These are phyloP conservation scores for Pycnomerus fuliginosus DNA, from an alignment of 2,888 invertebrate genomes.

Conservation along the genomic window DNA sequence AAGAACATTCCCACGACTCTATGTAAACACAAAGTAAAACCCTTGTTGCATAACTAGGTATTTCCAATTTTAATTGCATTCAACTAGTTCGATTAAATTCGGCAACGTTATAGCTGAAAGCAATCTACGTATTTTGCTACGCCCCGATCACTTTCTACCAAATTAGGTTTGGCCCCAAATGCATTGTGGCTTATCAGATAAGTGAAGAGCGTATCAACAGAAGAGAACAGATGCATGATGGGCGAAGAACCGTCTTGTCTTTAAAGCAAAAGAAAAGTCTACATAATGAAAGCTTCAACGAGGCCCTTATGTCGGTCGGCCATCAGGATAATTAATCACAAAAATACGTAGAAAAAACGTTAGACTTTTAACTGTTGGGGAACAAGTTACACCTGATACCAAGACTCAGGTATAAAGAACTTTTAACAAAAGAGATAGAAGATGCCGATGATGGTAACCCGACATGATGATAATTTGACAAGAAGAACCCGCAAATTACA, in stretches of 20 bases:
- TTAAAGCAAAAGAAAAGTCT: conserved; percentile 13
- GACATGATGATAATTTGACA: conserved; percentile 41
- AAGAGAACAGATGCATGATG: conserved; percentile 20
- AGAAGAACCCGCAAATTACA: conserved; percentile 41
- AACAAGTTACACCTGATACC: conserved; percentile 21
- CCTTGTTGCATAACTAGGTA: no score
- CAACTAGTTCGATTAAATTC: no score
- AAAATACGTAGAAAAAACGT: conserved; percentile 10
- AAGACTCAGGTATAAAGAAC: conserved; percentile 18
- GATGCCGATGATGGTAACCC: not conserved
- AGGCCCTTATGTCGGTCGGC: conserved; percentile 13
- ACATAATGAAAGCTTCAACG: conserved; percentile 14
- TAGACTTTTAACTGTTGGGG: conserved; percentile 3
- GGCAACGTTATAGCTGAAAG: no score
- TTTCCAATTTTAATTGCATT: no score
- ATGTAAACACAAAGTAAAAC: conserved; percentile 9
- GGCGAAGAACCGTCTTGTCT: conserved; percentile 18
- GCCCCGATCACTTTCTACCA: no score
- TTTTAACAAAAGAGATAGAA: conserved; percentile 18
- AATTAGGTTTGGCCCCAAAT: no score
- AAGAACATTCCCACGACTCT: conserved; percentile 29
- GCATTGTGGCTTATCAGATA: conserved; percentile 6
- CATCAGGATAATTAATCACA: conserved; percentile 19
- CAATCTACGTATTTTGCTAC: no score
- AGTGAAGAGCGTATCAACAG: conserved; percentile 15